phyloP scores from a whole-genome alignment of 2,888 invertebrate species.

The Drosophila cognata region DNA sequence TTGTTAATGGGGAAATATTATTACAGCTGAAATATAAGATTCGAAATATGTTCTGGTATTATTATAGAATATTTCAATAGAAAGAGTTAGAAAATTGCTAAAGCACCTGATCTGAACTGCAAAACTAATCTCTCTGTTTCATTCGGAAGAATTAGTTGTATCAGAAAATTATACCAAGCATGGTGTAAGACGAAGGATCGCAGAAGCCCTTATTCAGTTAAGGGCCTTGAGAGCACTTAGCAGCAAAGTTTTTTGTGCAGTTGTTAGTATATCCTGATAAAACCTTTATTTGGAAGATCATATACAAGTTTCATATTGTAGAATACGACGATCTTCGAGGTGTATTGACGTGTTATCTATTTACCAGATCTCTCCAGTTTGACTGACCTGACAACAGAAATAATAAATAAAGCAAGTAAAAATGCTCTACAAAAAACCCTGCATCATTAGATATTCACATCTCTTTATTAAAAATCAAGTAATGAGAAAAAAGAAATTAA shows the following conservation, averaged over 20 bases:
- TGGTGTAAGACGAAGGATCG: rapidly evolving
- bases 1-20: neutral
- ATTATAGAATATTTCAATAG: neutral
- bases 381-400: neutral
- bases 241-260: neutral
- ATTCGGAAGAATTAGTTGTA: neutral
- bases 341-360: neutral
- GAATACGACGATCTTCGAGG: neutral
- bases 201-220: neutral
- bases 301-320: neutral
- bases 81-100: neutral
- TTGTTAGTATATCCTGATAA: neutral
- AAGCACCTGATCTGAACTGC: neutral
- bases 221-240: neutral
- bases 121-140: neutral
- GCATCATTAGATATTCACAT: neutral
- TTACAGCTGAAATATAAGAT: neutral
- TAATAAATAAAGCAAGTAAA: neutral
- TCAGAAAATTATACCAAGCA: neutral
- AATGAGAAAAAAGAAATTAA: neutral
- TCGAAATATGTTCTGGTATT: neutral
- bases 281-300: neutral
- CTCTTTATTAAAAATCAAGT: rapidly evolving
- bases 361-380: neutral
- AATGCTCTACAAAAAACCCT: neutral